Conservation (phyloP, 2,113 vertebrate species). For the Empidonax traillii region DNA sequence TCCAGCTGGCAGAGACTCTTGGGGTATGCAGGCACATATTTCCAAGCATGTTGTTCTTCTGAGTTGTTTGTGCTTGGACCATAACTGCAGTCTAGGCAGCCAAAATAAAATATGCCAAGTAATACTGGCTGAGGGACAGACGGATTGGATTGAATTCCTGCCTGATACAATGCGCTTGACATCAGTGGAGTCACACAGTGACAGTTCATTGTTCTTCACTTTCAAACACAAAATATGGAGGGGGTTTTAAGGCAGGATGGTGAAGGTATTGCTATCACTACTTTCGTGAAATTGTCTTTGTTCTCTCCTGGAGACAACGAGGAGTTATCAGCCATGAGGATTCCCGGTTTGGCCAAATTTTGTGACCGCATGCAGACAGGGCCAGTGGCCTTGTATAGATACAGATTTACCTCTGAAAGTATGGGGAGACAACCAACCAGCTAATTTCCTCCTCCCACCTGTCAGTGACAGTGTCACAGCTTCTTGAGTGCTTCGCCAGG, state of each 20-base stretch:
- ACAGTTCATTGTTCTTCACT: conserved; percentile 60
- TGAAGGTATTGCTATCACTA: not conserved
- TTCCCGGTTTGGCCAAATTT: not conserved
- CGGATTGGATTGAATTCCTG: not conserved
- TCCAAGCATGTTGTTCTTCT: conserved; percentile 37
- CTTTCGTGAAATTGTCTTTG: not conserved
- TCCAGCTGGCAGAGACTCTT: conserved; percentile 61
- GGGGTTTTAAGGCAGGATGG: not conserved
- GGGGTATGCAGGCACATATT: conserved; percentile 15
- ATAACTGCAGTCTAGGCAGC: conserved; percentile 17
- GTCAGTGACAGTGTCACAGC: not conserved
- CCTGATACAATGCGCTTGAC: conserved; percentile 6
- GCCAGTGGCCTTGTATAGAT: not conserved
- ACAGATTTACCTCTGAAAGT: not conserved
- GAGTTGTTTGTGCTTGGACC: conserved; percentile 57
- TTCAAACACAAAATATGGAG: not conserved
- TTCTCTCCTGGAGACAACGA: not conserved
- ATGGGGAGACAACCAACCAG: not conserved
- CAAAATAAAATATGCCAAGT: conserved; percentile 63
- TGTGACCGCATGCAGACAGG: fast-evolving
- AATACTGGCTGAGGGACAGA: conserved; percentile 57
- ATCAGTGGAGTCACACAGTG: not conserved
- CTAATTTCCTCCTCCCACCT: not conserved
- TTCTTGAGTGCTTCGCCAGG: fast-evolving
- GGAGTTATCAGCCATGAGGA: not conserved